These are phyloP conservation scores for Vanessa atalanta DNA, from an alignment of 1,140 invertebrate species.

Conservation along the genomic window DNA sequence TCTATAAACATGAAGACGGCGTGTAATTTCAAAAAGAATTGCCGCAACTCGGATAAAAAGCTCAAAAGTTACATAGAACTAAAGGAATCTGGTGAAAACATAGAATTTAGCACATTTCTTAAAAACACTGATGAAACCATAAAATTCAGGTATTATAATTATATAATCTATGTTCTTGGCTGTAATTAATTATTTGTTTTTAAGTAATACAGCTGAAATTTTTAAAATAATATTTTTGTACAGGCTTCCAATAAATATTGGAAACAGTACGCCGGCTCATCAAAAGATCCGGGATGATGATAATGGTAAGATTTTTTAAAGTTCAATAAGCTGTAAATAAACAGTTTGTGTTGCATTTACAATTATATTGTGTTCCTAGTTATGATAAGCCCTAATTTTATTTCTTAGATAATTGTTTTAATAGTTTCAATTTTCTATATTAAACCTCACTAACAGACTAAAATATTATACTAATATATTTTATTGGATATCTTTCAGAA, in stretches of 20 bases:
- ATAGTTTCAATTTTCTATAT: too few relatives aligned
- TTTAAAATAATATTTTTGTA: constrained; percentile 28
- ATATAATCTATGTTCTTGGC: neutral
- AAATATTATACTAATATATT: neutral
- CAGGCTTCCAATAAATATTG: constrained; percentile 58
- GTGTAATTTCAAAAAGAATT: constrained; percentile 10
- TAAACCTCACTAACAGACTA: too few relatives aligned
- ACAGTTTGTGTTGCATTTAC: too few relatives aligned
- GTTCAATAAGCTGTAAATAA: neutral
- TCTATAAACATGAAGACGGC: constrained; percentile 36
- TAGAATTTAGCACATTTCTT: constrained; percentile 59
- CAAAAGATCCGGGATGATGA: constrained; percentile 65
- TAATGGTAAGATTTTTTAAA: constrained; percentile 53
- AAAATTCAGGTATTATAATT: constrained; percentile 49
- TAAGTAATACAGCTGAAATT: neutral
- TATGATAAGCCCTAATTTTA: too few relatives aligned
- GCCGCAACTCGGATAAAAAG: neutral
- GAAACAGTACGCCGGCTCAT: constrained; percentile 55
- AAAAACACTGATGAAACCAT: constrained; percentile 62
- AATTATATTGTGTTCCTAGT: too few relatives aligned
- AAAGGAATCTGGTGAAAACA: constrained; percentile 37
- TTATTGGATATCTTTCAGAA: constrained; percentile 49
- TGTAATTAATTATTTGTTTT: neutral
- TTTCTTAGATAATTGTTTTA: too few relatives aligned
- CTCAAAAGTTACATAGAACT: constrained; percentile 1